Percentiles rank a stretch among this genome's conserved stretches.
phyloP scores from a whole-genome alignment of 2,113 vertebrate species.

The Pachycephala philippinensis region DNA sequence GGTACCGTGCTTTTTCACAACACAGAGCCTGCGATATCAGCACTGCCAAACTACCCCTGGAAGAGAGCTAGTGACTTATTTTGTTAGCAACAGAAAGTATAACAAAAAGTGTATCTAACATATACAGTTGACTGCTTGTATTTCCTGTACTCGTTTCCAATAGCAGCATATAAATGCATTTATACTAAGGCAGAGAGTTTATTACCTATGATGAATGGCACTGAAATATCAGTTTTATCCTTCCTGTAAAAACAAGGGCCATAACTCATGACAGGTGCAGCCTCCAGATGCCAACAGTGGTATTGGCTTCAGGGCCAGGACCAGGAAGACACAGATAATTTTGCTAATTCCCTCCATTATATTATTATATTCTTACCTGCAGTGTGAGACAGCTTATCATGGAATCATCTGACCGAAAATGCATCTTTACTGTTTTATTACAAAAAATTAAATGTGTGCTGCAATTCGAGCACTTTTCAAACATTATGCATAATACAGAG shows the following conservation, averaged over 20 bases:
- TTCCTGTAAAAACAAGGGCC: conserved; percentile 15
- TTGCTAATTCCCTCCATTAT: neutral
- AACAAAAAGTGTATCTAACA: conserved; percentile 50
- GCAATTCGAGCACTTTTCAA: neutral
- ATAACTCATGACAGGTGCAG: conserved; percentile 36
- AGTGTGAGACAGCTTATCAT: neutral
- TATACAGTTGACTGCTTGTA: conserved; percentile 45
- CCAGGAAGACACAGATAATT: neutral
- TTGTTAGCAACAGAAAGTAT: conserved; percentile 60
- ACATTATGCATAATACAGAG: neutral
- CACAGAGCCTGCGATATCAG: conserved; percentile 31
- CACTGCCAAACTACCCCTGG: conserved; percentile 27
- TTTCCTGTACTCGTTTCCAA: conserved; percentile 35
- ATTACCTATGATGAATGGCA: conserved; percentile 25
- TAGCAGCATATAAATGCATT: conserved; percentile 21
- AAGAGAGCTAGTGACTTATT: conserved; percentile 47
- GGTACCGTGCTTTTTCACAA: conserved; percentile 1
- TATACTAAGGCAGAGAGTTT: neutral
- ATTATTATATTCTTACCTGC: neutral
- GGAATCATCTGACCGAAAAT: neutral
- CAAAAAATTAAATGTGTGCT: neutral
- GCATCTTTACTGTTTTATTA: neutral
- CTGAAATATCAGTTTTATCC: conserved; percentile 14
- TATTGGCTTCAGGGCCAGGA: conserved; percentile 23
- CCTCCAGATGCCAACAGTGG: conserved; percentile 29